A percentile compares a stretch with the other conserved stretches of the same genome.
Conservation (phyloP, 2,113 vertebrate genomes). For the Gymnorhina tibicen region DNA sequence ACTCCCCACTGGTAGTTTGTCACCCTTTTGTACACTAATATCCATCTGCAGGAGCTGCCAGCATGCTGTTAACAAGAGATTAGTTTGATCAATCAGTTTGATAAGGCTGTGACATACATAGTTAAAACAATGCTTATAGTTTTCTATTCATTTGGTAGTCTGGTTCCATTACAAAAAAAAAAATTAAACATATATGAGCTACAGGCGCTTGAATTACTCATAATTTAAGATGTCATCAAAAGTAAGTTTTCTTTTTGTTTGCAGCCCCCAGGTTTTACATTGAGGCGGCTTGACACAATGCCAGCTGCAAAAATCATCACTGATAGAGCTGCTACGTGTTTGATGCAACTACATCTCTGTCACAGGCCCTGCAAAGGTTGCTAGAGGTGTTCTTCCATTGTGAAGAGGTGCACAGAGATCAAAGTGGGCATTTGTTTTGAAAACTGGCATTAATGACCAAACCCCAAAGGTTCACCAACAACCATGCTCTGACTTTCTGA, state of each 20-base stretch:
- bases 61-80: background rate
- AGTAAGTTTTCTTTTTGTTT: background rate
- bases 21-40: background rate
- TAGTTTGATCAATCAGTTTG: background rate
- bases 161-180: background rate
- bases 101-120: background rate
- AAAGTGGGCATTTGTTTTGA: background rate
- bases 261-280: background rate
- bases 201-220: background rate
- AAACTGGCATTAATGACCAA: background rate
- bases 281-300: background rate
- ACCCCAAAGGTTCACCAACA: background rate
- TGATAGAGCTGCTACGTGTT: fast-evolving
- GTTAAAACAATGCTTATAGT: background rate
- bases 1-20: background rate
- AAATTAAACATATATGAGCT: background rate
- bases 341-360: background rate
- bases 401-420: background rate
- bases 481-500: background rate
- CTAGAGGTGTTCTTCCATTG: background rate
- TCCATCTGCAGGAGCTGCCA: background rate
- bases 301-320: background rate
- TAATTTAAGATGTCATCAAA: background rate
- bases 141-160: background rate
- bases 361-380: background rate